Base-by-base conservation (phyloP, 2,797 vertebrate species). In the Oreochromis mossambicus region DNA sequence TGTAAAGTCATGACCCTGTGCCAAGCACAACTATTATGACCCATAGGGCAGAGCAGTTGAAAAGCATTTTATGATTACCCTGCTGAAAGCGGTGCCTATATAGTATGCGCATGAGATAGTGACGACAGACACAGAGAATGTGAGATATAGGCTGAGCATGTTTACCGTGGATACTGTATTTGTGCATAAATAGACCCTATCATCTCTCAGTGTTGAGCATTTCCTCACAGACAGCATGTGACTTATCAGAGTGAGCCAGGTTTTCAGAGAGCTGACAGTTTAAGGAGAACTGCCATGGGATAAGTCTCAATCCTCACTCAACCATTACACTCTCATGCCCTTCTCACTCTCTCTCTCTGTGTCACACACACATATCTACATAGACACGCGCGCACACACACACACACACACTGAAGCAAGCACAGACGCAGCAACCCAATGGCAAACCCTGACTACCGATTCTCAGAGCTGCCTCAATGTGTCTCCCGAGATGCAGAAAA, bases 211-310 rank as follows among this genome's bases (percentile, higher is more conserved):
- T 76, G 86, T 92, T 91, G 79, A 83, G 87, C 92, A 70, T 91
- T 88, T 90, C 91, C 55, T 87, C 83, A 79, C 88, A 92, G 88
- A 87, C 92, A 87, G 87, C 87, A 86, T 90, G 80, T 12, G 86
- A 93, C 86, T 96, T 96, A 95, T 93, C 93, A 88, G 86, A 89
- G 79, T 1, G 48, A 82, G 86, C 85, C 92, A 90, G 91, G 86
- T 91, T 93, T 94, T 91, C 84, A 86, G 85, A 84, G 46, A 75
- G 80, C 88, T 94, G 89, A 90, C 92, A 91, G 92, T 94, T 93
- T 89, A 86, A 86, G 63, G 82, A 88, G 87, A 88, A 86, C 83
- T 80, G 88, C 88, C 79, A 86, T 32, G 78, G 88, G 91, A 92
- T 92, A 83, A 90, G 84, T 91, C 90, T 94, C 91, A 86, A 91